Base-by-base conservation (phyloP, 35 echinoderm and acorn worm genomes). In the Hemicentrotus pulcherrimus region DNA sequence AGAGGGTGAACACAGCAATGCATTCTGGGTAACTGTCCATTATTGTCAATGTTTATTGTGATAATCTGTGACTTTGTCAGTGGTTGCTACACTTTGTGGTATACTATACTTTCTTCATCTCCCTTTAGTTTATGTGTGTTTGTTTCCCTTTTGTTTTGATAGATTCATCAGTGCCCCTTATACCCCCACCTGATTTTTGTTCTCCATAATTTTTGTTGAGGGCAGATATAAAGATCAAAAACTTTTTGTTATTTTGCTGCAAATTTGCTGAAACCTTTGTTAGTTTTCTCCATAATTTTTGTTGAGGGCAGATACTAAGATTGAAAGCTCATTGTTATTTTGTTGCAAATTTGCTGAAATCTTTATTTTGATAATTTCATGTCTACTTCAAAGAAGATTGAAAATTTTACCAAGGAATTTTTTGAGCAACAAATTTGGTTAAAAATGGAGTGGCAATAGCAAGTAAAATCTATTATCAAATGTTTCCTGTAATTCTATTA, bases 11-110 rank as follows among this genome's bases (percentile, higher is more conserved):
- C 30, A 93, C 91, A 93, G 24, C 91, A 58, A 31, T 93, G 46
- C 91, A 93, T 93, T 93, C 91, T 93, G 91, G 91, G 91, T 93
- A 93, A 93, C 65, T 78, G 19, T n/a, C 65, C 65, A 28, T 78
- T 78, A 86, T 33, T 86, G 86, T 86, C 9, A 11, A 13, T 22
- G 86, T 86, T 33, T 31, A 86, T 90, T 18, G 18, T 90, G 46
- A 6, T 45, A 15, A 45, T 47, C 12, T 90, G 88, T 45, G 32
- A 45, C 33, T 90, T 3, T 86, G 86, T 90, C 46, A 78, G 19
- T 78, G 65, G 65, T 78, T 78, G 65, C 19, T 78, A 78, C 19
- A 28, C 24, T 78, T 78, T 78, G 65, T 78, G 65, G 65, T 78
- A 78, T 78, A 78, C 24, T 78, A 78, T 78, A 4, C 65, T 22